Evolutionary conservation across 1,140 invertebrate genomes (phyloP).

Genomic region (Nixonia krombeini): DNA sequence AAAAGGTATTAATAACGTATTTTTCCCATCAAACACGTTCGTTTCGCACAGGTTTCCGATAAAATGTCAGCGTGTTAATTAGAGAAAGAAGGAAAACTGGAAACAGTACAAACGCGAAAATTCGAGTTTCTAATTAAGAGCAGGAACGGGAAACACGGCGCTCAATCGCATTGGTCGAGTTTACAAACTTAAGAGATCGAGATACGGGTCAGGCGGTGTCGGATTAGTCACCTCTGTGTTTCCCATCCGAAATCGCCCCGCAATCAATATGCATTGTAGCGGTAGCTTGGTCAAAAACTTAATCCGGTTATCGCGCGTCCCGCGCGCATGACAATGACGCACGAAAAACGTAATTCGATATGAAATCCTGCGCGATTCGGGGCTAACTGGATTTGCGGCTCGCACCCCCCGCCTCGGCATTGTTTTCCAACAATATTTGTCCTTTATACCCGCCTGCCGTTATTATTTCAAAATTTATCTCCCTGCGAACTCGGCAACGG

Average conservation of each 20-base stretch:
- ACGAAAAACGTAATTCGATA: conserved; percentile 47
- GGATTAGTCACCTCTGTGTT: conserved; percentile 50
- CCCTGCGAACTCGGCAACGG: too few species aligned
- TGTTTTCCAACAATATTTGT: conserved; percentile 34
- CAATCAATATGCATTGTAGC: conserved; percentile 49
- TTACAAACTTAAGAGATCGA: conserved; percentile 39
- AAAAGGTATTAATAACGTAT: too few species aligned
- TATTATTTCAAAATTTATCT: too few species aligned
- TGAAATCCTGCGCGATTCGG: conserved; percentile 32
- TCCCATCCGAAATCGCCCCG: conserved; percentile 35
- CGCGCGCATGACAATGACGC: conserved; percentile 35
- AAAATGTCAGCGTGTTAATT: too few species aligned
- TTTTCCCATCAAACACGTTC: too few species aligned
- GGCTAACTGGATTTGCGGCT: conserved; percentile 37
- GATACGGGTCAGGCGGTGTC: conserved; percentile 40
- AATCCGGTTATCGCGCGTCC: conserved; percentile 47
- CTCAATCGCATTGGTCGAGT: too few species aligned
- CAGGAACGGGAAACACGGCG: too few species aligned
- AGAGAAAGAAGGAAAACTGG: too few species aligned
- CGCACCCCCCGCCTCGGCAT: conserved; percentile 34
- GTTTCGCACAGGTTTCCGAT: too few species aligned
- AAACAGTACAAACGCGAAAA: too few species aligned
- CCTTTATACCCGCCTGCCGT: too few species aligned
- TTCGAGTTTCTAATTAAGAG: too few species aligned
- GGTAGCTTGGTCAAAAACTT: conserved; percentile 42